phyloP scores from a whole-genome alignment of 1,140 invertebrate species.

The Panagrolaimus sp. region DNA sequence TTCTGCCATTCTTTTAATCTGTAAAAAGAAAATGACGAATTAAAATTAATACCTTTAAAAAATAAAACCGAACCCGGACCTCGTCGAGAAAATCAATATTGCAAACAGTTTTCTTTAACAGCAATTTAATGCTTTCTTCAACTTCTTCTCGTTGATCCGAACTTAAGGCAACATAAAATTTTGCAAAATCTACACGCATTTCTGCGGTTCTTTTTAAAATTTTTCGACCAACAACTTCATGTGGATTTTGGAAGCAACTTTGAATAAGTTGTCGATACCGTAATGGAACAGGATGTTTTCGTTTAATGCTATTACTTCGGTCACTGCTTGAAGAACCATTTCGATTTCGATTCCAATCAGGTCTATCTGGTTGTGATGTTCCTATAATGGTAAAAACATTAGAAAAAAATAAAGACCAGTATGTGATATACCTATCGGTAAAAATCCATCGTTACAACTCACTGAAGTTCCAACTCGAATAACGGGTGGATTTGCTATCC shows the following conservation, averaged over 20 bases:
- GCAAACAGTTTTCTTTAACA: constrained; percentile 52
- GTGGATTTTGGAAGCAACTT: constrained; percentile 57
- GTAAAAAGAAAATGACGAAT: constrained; percentile 22
- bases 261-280: constrained; percentile 47
- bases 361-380: constrained; percentile 6
- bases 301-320: constrained; percentile 25
- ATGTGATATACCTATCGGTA: too few species aligned
- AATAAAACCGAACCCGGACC: constrained; percentile 26
- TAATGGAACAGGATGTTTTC: constrained; percentile 38
- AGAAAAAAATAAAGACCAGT: neutral
- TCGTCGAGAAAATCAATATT: constrained; percentile 55
- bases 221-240: constrained; percentile 46
- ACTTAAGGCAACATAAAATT: constrained; percentile 41
- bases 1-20: constrained; percentile 44
- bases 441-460: constrained; percentile 7
- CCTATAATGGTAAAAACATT: neutral
- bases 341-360: neutral
- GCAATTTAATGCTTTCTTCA: constrained; percentile 48
- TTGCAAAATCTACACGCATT: constrained; percentile 42
- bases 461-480: constrained; percentile 12
- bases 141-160: constrained; percentile 48
- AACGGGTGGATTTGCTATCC: neutral
- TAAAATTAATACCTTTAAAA: constrained; percentile 16
- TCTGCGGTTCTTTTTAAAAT: constrained; percentile 55
- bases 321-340: constrained; percentile 16